Conservation (phyloP, 2,888 invertebrate genomes). For the Drosophila robusta region DNA sequence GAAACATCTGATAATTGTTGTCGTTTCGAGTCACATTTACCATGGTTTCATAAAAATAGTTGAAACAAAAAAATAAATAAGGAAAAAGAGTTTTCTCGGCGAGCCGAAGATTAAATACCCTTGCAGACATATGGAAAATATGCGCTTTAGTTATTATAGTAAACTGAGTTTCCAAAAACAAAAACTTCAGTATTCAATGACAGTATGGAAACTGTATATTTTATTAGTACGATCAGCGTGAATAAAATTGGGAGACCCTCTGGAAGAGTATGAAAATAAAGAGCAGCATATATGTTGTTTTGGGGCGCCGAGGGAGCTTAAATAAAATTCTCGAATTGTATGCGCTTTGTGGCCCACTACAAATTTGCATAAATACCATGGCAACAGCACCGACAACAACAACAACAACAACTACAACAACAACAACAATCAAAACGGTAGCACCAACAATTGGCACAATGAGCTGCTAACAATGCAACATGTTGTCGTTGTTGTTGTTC, state of each 20-base stretch:
- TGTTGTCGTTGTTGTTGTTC: slow-evolving; percentile 58
- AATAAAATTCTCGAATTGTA: slow-evolving; percentile 52
- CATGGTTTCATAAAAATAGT: not conserved
- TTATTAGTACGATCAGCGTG: too few relatives aligned
- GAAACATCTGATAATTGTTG: slow-evolving; percentile 25
- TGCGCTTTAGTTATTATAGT: not conserved
- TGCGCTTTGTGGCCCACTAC: slow-evolving; percentile 58
- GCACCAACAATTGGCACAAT: slow-evolving; percentile 66
- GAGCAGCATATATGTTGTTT: slow-evolving; percentile 16
- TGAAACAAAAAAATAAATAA: not conserved
- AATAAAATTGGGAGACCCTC: too few relatives aligned
- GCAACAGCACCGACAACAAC: slow-evolving; percentile 52
- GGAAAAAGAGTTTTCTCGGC: not conserved
- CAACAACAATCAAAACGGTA: slow-evolving; percentile 42
- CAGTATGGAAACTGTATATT: too few relatives aligned
- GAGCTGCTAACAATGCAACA: slow-evolving; percentile 81
- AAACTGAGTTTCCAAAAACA: not conserved
- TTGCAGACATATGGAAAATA: not conserved
- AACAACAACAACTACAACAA: slow-evolving; percentile 37
- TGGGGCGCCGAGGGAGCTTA: slow-evolving; percentile 17
- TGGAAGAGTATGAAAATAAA: not conserved
- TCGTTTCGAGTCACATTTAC: slow-evolving; percentile 13
- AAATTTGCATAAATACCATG: slow-evolving; percentile 80
- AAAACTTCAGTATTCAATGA: too few relatives aligned
- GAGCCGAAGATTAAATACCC: not conserved